Conservation (phyloP, 64 coral and sea anemone species). For the Montipora capricornis region DNA sequence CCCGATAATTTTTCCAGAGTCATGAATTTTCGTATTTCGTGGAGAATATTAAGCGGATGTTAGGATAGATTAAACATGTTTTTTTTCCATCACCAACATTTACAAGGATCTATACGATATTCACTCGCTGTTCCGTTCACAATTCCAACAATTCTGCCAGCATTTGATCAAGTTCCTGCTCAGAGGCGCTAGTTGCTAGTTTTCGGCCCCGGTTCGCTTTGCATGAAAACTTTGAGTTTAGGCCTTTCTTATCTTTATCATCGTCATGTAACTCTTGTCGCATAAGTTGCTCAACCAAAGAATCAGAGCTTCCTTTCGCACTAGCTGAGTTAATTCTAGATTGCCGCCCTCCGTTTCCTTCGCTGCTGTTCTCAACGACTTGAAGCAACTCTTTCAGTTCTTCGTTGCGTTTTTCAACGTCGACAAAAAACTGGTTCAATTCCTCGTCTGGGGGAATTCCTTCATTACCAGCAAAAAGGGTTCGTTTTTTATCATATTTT, state of each 20-base stretch:
- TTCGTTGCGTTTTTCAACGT: slow-evolving; percentile 31
- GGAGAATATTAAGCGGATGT: too few species aligned
- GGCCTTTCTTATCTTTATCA: background rate
- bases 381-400: slow-evolving; percentile 28
- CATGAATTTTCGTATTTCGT: too few species aligned
- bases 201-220: background rate
- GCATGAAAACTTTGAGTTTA: background rate
- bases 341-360: background rate
- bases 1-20: too few species aligned
- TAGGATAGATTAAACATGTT: too few species aligned
- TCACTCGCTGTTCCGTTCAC: background rate
- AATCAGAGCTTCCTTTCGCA: background rate
- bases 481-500: slow-evolving; percentile 5
- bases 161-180: slow-evolving; percentile 49
- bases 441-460: slow-evolving; percentile 14
- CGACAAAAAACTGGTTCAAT: slow-evolving; percentile 24
- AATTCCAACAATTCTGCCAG: background rate
- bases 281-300: slow-evolving; percentile 31
- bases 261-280: background rate
- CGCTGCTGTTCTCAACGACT: background rate
- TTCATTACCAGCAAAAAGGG: background rate
- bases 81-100: too few species aligned
- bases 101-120: too few species aligned
- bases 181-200: background rate
- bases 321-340: background rate